Evolutionary conservation across 1,140 invertebrate species (phyloP).

Genomic region (Marisa cornuarietis): DNA sequence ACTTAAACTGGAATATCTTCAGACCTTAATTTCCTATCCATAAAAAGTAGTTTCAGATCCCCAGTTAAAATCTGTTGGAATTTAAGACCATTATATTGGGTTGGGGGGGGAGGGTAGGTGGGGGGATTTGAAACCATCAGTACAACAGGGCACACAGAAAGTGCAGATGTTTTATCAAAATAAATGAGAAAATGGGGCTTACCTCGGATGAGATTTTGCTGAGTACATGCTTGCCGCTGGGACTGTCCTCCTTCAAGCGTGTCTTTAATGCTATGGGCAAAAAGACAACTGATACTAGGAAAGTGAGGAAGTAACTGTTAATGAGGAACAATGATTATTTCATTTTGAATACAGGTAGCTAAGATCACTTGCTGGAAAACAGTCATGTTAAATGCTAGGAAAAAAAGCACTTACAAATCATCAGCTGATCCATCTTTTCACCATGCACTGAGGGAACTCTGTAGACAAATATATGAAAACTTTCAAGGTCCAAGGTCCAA

Average conservation of each 20-base stretch:
- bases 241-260: slow-evolving; percentile 25
- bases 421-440: slow-evolving; percentile 34
- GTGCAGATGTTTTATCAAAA: not conserved
- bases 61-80: too few species aligned
- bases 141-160: not conserved
- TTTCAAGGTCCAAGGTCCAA: too few species aligned
- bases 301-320: too few species aligned
- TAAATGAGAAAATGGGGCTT: not conserved
- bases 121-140: too few species aligned
- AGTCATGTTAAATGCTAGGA: not conserved
- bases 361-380: not conserved
- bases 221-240: slow-evolving; percentile 6
- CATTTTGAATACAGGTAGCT: not conserved
- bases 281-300: too few species aligned
- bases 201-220: slow-evolving; percentile 9
- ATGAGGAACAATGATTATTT: too few species aligned
- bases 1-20: too few species aligned
- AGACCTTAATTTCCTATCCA: too few species aligned
- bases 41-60: too few species aligned
- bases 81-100: too few species aligned
- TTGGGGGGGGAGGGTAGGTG: too few species aligned
- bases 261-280: slow-evolving; percentile 26
- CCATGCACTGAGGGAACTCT: slow-evolving; percentile 28
- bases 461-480: not conserved
- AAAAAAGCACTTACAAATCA: slow-evolving; percentile 28